Evolutionary conservation across 2,797 vertebrate genomes (phyloP).

Genomic region (Cynopterus sphinx): DNA sequence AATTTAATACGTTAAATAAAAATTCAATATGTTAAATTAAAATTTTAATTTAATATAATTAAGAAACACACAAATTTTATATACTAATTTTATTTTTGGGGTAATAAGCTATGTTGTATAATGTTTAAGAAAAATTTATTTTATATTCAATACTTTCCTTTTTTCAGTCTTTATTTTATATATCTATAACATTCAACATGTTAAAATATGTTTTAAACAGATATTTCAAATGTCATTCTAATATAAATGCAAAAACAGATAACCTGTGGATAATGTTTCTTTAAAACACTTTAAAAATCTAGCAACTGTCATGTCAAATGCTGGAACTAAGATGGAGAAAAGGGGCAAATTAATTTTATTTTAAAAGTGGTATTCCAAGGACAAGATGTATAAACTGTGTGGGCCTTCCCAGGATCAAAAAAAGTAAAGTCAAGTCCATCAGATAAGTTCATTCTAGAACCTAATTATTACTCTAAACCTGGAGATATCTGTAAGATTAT

Average conservation of each 20-base stretch:
- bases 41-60: slow-evolving; percentile 3
- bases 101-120: background rate
- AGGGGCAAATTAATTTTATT: background rate
- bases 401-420: background rate
- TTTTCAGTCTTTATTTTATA: background rate
- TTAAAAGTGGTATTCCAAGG: background rate
- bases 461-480: background rate
- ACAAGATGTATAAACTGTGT: background rate
- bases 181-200: background rate
- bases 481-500: background rate
- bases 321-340: background rate
- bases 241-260: background rate
- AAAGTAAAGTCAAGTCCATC: background rate
- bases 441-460: background rate
- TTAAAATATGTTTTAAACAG: background rate
- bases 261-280: background rate
- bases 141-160: background rate
- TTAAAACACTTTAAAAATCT: background rate
- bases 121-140: background rate
- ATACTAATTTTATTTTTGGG: background rate
- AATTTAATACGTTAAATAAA: no score
- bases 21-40: background rate
- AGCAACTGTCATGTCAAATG: background rate
- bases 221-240: background rate
- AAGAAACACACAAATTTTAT: background rate